Percentiles rank a stretch among this genome's conserved stretches.
These are phyloP conservation scores for Chaetophractus vellerosus DNA, from an alignment of 2,797 vertebrate genomes.

Conservation along the genomic window DNA sequence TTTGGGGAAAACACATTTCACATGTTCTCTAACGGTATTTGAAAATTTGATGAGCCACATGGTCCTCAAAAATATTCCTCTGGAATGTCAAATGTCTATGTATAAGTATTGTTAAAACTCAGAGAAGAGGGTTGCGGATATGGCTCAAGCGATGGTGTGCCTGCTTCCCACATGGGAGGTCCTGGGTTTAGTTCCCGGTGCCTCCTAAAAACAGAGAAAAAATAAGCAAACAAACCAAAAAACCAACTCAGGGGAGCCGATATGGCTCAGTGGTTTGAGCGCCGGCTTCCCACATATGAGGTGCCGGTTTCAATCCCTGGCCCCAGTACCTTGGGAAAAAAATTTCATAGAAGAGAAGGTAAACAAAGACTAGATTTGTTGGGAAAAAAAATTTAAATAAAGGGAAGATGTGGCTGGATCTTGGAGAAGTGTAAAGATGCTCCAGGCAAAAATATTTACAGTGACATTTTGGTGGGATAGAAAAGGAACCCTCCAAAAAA, in stretches of 20 bases:
- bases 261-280: too few relatives aligned
- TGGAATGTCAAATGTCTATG: not conserved
- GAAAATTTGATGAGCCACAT: constrained; percentile 20
- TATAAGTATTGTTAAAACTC: constrained; percentile 9
- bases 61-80: constrained; percentile 29
- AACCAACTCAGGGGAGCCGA: too few relatives aligned
- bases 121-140: not conserved
- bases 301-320: too few relatives aligned
- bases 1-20: constrained; percentile 9
- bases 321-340: not conserved
- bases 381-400: constrained; percentile 31
- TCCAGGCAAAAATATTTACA: constrained; percentile 23
- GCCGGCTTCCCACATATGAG: too few relatives aligned
- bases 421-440: not conserved
- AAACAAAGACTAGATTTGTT: not conserved
- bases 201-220: too few relatives aligned
- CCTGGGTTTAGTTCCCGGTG: too few relatives aligned
- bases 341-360: not conserved
- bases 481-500: constrained; percentile 4
- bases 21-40: not conserved
- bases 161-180: too few relatives aligned
- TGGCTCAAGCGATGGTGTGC: too few relatives aligned
- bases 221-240: too few relatives aligned
- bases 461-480: constrained; percentile 13
- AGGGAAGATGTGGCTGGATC: not conserved